A percentile compares a stretch with the other conserved stretches of the same genome.
Conservation (phyloP, 2,113 vertebrate genomes). For the Sorex fumeus region DNA sequence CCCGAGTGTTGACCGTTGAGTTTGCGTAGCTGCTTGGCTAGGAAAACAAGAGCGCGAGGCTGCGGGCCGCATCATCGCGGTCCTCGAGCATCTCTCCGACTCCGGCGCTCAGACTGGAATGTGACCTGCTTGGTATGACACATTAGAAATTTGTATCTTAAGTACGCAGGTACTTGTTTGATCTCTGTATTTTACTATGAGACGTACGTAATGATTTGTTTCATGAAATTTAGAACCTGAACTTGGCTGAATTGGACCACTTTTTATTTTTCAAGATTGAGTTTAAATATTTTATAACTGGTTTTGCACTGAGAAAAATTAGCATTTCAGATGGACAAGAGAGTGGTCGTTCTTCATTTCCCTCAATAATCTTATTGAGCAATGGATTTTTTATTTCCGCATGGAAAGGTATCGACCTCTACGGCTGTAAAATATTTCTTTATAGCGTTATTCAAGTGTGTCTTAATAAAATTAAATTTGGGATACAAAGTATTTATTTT, state of each 20-base stretch:
- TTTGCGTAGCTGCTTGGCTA: constrained; percentile 77
- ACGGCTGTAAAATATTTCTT: constrained; percentile 84
- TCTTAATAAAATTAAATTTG: constrained; percentile 85
- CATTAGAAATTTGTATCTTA: constrained; percentile 84
- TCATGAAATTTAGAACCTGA: constrained; percentile 73
- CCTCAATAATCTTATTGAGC: constrained; percentile 80
- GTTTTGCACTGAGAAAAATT: constrained; percentile 82
- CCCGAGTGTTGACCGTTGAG: constrained; percentile 75
- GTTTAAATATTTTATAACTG: constrained; percentile 83
- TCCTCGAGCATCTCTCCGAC: constrained; percentile 77
- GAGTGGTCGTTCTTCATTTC: constrained; percentile 82
- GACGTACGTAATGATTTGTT: constrained; percentile 84
- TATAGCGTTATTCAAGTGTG: constrained; percentile 83
- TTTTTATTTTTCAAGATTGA: constrained; percentile 85
- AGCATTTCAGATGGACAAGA: constrained; percentile 82
- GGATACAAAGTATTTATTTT: constrained; percentile 87
- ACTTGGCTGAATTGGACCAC: constrained; percentile 79
- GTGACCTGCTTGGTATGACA: constrained; percentile 83
- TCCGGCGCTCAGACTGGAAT: constrained; percentile 81
- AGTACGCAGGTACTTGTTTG: constrained; percentile 80
- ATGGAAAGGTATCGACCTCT: constrained; percentile 83
- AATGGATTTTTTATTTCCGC: constrained; percentile 83
- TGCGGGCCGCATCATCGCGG: not conserved
- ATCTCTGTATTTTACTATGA: constrained; percentile 84
- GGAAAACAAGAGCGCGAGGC: constrained; percentile 34